Base-by-base conservation (phyloP, 2,888 invertebrate genomes). In the Ochlodes sylvanus region DNA sequence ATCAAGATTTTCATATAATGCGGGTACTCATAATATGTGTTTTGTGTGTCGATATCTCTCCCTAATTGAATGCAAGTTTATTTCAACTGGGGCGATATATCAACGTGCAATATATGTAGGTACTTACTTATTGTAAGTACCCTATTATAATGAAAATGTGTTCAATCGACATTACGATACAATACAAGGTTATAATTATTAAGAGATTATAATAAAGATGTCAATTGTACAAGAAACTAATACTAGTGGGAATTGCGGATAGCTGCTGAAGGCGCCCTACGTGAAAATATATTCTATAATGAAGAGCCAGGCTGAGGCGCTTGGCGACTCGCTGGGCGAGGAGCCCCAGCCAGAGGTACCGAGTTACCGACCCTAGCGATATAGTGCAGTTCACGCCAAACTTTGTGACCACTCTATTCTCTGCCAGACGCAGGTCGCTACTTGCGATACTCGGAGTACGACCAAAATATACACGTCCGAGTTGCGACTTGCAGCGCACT, bases 191-290 rank as follows among this genome's bases (percentile, higher is more conserved):
- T 17, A 47, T 7, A 47, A 47, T 6, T 6, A 14, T 0, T 47
- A 1, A 7, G 15, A 19, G 0, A 17, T n/a, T 19, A 19, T 2
- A 50, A 9, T 42, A 14, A 42, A 42, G 42, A 3, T 42, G 14
- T 42, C 15, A 15, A 44, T 15, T 52, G 54, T 54, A 54, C n/a
- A 32, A 54, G 34, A 34, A 17, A 66, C 65, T 66, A 66, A 66
- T 66, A 17, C 50, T 50, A 56, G 34, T 60, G 66, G 82, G 79
- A 80, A 73, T 80, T 79, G 79, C 83, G 82, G 80, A 89, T 94
- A 98, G 98, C 97, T 98, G 94, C 96, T 98, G 96, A 98, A 98
- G 97, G 98, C 98, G 94, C 98, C 98, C 88, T 98, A 98, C 95
- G 97, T 97, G 95, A 98, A 98, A 96, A 97, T 98, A 95, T 98